Percentiles rank a stretch among this genome's conserved stretches.
Conservation (phyloP, 2,888 invertebrate genomes). For the Caenorhabditis sulstoni region DNA sequence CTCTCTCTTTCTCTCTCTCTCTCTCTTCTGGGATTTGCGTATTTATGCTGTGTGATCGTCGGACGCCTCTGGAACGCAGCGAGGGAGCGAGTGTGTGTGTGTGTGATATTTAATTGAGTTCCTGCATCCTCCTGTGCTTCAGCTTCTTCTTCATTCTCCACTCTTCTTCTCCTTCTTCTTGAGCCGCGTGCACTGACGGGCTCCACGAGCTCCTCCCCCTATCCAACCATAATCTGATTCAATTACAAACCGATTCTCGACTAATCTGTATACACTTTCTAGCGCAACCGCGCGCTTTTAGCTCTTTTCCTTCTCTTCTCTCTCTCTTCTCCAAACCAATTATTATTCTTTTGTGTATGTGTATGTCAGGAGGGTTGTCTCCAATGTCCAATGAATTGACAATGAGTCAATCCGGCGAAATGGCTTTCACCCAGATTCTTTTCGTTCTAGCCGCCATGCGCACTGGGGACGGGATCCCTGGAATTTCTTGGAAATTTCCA, state of each 20-base stretch:
- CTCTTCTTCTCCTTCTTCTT: background rate
- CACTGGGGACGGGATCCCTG: too few relatives aligned
- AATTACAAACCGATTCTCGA: slow-evolving; percentile 7
- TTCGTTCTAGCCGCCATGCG: too few relatives aligned
- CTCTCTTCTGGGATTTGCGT: slow-evolving; percentile 10
- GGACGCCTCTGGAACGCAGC: background rate
- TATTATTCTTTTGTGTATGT: slow-evolving; percentile 42
- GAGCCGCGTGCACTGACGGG: background rate
- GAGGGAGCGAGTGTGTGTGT: background rate
- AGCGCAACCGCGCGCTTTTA: too few relatives aligned
- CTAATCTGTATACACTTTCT: slow-evolving; percentile 13
- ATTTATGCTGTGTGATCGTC: background rate
- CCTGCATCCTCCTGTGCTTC: slow-evolving; percentile 7
- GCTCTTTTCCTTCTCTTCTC: background rate
- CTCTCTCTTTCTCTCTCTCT: too few relatives aligned
- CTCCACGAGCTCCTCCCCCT: too few relatives aligned
- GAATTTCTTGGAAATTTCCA: too few relatives aligned
- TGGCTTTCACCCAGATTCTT: background rate
- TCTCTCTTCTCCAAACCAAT: slow-evolving; percentile 23
- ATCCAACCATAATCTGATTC: background rate
- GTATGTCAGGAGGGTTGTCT: slow-evolving; percentile 2
- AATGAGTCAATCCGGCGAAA: slow-evolving; percentile 18
- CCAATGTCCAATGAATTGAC: slow-evolving; percentile 45
- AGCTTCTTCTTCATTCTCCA: background rate
- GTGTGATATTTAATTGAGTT: slow-evolving; percentile 39